Conservation (phyloP, 2,797 vertebrate genomes). For the Menidia menidia region DNA sequence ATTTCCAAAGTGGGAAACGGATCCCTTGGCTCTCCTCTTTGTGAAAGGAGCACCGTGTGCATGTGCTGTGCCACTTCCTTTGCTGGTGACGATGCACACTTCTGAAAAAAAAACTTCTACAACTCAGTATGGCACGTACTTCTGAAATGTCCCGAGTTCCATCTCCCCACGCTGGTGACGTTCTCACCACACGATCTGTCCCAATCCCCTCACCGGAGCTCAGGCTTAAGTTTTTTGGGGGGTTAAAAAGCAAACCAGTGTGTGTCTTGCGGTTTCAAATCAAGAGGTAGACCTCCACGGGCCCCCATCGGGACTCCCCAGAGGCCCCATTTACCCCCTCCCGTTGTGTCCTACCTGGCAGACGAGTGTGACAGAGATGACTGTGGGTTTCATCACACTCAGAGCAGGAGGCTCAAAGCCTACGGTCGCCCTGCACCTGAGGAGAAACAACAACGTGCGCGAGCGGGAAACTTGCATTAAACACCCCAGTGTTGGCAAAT, state of each 20-base stretch:
- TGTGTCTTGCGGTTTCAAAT: constrained; percentile 18
- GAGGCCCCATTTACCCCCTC: constrained; percentile 21
- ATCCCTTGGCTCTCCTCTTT: not conserved
- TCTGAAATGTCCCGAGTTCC: not conserved
- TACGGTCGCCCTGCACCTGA: constrained; percentile 46
- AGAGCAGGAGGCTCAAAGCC: constrained; percentile 58
- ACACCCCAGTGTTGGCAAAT: constrained; percentile 67
- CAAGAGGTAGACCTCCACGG: constrained; percentile 15
- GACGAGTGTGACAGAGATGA: constrained; percentile 52
- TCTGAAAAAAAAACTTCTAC: constrained; percentile 3
- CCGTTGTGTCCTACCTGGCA: constrained; percentile 31
- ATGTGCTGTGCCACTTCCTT: not conserved
- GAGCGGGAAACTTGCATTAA: constrained; percentile 49
- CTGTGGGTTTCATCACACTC: constrained; percentile 68
- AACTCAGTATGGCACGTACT: not conserved
- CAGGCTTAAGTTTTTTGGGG: not conserved
- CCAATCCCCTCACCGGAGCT: not conserved
- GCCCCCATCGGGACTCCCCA: constrained; percentile 48
- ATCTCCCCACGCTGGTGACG: not conserved
- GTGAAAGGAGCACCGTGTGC: not conserved
- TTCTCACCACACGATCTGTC: not conserved
- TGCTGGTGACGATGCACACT: not conserved
- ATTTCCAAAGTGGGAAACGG: constrained; percentile 2
- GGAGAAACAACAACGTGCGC: constrained; percentile 36
- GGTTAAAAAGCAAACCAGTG: not conserved